Conservation (phyloP, 2,888 invertebrate species). For the Pycnomerus fuliginosus region DNA sequence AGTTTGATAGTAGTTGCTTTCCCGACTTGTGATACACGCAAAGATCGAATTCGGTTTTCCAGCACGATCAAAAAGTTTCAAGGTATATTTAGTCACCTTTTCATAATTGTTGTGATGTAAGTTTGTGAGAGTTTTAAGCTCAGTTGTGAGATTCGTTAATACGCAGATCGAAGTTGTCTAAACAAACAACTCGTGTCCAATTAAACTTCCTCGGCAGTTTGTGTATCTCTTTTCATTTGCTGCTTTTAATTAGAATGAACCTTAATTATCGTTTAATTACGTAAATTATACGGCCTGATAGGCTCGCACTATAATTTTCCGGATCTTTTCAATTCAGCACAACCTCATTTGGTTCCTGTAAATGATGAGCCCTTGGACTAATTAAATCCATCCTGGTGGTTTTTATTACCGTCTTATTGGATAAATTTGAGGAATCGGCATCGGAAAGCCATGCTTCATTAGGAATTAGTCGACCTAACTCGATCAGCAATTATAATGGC, state of each 20-base stretch:
- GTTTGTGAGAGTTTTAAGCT: slow-evolving; percentile 1
- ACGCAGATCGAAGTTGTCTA: slow-evolving; percentile 21
- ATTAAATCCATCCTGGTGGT: slow-evolving; percentile 14
- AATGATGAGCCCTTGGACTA: slow-evolving; percentile 21
- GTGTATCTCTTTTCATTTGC: slow-evolving; percentile 35
- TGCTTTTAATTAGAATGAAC: slow-evolving; percentile 38
- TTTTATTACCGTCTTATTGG: slow-evolving; percentile 8
- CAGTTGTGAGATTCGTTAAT: slow-evolving; percentile 18
- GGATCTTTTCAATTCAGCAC: slow-evolving; percentile 24
- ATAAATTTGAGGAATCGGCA: slow-evolving; percentile 14
- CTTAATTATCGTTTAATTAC: slow-evolving; percentile 40
- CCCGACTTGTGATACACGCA: no score
- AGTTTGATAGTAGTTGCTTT: no score
- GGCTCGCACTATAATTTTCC: slow-evolving; percentile 29
- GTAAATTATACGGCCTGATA: slow-evolving; percentile 31
- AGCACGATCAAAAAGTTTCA: no score
- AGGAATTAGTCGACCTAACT: slow-evolving; percentile 8
- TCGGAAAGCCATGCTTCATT: slow-evolving; percentile 18
- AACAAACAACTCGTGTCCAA: slow-evolving; percentile 31
- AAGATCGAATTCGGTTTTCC: no score
- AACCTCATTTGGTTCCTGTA: slow-evolving; percentile 10
- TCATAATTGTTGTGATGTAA: no score
- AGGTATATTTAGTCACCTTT: no score
- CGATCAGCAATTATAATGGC: slow-evolving; percentile 19
- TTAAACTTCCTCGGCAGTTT: slow-evolving; percentile 35